Percentiles rank a stretch among this genome's conserved stretches.
phyloP scores from a whole-genome alignment of 2,797 vertebrate genomes.

The Nannoperca australis region DNA sequence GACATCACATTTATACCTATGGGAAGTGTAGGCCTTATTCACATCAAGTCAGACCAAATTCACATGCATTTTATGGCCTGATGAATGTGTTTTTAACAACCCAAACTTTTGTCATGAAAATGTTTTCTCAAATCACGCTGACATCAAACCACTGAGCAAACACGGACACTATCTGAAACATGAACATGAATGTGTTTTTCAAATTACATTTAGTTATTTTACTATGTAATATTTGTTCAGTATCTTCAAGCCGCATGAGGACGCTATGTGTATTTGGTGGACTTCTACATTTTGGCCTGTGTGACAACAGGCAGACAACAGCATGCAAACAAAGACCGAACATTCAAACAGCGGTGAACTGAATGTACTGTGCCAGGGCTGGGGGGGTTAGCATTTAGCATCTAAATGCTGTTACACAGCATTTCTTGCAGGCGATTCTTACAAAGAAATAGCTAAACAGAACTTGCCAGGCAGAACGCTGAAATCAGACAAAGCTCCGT shows the following conservation, averaged over 20 bases:
- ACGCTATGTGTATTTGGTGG: background rate
- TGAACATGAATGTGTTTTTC: background rate
- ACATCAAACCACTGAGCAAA: background rate
- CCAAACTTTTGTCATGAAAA: background rate
- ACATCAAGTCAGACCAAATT: fast-evolving
- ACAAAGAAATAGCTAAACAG: background rate
- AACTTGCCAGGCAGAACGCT: background rate
- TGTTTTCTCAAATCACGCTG: background rate
- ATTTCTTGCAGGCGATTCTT: conserved; percentile 9
- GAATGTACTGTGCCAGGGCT: conserved; percentile 8
- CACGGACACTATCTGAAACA: background rate
- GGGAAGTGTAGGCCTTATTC: background rate
- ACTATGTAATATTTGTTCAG: background rate
- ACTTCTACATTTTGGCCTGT: background rate
- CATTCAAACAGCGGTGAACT: conserved; percentile 29
- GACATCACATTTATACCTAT: background rate
- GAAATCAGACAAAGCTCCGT: background rate
- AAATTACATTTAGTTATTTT: background rate
- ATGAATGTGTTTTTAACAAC: background rate
- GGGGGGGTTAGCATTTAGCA: conserved; percentile 31
- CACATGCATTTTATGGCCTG: background rate
- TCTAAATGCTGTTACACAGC: conserved; percentile 12
- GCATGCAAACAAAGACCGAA: conserved; percentile 31
- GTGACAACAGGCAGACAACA: conserved; percentile 12
- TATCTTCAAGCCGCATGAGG: background rate